Conservation (phyloP, 2,888 invertebrate species). For the Stenotaenia linearis region DNA sequence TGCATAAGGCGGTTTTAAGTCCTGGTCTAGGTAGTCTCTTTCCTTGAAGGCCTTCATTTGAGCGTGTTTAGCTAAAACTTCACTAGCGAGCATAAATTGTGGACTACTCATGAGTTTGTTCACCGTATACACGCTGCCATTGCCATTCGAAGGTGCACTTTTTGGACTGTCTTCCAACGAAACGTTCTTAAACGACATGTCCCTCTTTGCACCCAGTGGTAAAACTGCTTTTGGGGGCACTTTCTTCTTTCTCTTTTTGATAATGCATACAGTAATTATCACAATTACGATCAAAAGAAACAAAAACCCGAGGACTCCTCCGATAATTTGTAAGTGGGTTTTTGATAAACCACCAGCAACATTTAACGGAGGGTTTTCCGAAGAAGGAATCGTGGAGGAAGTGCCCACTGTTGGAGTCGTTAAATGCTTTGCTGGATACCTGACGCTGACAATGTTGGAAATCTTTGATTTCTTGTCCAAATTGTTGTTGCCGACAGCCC, state of each 20-base stretch:
- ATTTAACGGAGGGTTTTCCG: neutral
- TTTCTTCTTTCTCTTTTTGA: neutral
- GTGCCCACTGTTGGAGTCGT: neutral
- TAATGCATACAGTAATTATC: neutral
- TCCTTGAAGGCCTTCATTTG: slow-evolving; percentile 40
- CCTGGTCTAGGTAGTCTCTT: neutral
- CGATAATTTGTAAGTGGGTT: neutral
- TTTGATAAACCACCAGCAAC: neutral
- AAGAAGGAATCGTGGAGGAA: neutral
- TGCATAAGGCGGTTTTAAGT: neutral
- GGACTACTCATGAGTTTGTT: slow-evolving; percentile 48
- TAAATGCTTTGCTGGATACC: neutral
- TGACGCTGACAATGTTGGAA: neutral
- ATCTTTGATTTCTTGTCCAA: neutral
- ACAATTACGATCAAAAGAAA: neutral
- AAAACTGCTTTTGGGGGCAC: neutral
- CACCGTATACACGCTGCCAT: slow-evolving; percentile 24
- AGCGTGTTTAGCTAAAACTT: slow-evolving; percentile 57
- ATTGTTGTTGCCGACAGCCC: slow-evolving; percentile 50
- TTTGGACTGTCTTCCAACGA: neutral
- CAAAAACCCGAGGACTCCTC: neutral
- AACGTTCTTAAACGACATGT: neutral
- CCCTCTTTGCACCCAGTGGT: neutral
- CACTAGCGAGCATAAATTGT: slow-evolving; percentile 56
- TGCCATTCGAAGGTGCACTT: neutral